Evolutionary conservation across 2,113 vertebrate genomes (phyloP), one percentile per base, ranked within the genome.

Genomic region (Indicator maculatus): DNA sequence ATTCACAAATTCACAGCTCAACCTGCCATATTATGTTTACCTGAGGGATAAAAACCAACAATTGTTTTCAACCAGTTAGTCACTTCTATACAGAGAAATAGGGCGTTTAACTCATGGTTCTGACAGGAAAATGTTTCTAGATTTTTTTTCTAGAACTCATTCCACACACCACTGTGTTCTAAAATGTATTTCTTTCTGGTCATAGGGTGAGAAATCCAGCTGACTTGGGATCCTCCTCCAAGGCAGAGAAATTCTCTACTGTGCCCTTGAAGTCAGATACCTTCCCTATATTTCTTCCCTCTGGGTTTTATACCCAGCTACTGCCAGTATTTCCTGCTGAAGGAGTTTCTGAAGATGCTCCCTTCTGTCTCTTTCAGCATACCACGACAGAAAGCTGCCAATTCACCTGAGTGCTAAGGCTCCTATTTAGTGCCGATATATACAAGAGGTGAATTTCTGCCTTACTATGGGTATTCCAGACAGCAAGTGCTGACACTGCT

Each of bases 11-110:
- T 28, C 30, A 27, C 26, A 33, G 26, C 65, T 89, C 47, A 39
- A 1, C 13, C 21, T 39, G 21, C 1, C 3, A 31, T 3, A 16
- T 21, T 3, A 16, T 21, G 23, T 14, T 58, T 44, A 11, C 13
- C 53, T 24, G 16, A 50, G 18, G 1, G 52, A n/a, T n/a, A n/a
- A n/a, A 77, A 41, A 18, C 18, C 21, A 74, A 7, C 18, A 19
- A 30, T 38, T 70, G 4, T 69, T 86, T 44, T 38, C 30, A 38
- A 79, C 6, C 16, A 15, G 27, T 55, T 55, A 69, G 30, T 55
- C 8, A 10, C 14, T 53, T 59, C 26, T 47, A 31, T 36, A 31
- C 11, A 70, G 44, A 50, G 38, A 67, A 79, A 59, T 33, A 33
- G 59, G 21, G 4, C 5, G 1, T 70, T 80, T 59, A 58, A 74